Evolutionary conservation across 2,113 vertebrate genomes (phyloP).

Genomic region (Poeciliopsis retropinna): DNA sequence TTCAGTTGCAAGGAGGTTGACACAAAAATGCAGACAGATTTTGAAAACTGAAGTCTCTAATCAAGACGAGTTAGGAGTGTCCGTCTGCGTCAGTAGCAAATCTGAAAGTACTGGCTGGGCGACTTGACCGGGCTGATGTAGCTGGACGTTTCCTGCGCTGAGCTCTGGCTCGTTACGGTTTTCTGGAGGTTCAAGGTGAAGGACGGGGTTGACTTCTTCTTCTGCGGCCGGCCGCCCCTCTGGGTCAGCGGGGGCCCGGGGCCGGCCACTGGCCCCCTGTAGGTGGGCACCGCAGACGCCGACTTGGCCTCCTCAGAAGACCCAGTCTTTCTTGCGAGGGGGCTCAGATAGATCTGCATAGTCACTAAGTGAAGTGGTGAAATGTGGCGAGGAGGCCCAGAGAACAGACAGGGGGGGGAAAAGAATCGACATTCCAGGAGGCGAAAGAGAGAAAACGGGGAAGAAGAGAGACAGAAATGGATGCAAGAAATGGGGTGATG

Average conservation of each 20-base stretch:
- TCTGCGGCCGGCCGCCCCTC: conserved; percentile 16
- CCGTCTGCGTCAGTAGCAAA: conserved; percentile 72
- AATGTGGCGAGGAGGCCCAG: conserved; percentile 28
- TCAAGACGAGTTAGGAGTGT: background rate
- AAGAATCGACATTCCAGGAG: background rate
- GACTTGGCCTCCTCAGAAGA: conserved; percentile 72
- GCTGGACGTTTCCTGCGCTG: conserved; percentile 67
- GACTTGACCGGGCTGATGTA: conserved; percentile 85
- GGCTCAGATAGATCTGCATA: conserved; percentile 86
- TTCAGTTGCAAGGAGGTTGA: background rate
- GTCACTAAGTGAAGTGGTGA: conserved; percentile 82
- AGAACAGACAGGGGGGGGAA: background rate
- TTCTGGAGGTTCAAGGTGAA: conserved; percentile 80
- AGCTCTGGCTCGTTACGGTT: conserved; percentile 72
- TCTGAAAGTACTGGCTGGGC: conserved; percentile 86
- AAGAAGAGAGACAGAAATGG: background rate
- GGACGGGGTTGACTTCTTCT: conserved; percentile 53
- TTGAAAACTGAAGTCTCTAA: background rate
- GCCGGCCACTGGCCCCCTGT: conserved; percentile 31
- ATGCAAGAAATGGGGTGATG: conserved; percentile 7
- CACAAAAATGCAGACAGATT: background rate
- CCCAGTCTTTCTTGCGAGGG: conserved; percentile 81
- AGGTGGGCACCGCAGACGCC: conserved; percentile 57
- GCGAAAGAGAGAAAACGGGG: background rate
- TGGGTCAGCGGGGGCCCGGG: conserved; percentile 11